phyloP scores from a whole-genome alignment of 2,888 invertebrate genomes.

The Agonum fuliginosum region DNA sequence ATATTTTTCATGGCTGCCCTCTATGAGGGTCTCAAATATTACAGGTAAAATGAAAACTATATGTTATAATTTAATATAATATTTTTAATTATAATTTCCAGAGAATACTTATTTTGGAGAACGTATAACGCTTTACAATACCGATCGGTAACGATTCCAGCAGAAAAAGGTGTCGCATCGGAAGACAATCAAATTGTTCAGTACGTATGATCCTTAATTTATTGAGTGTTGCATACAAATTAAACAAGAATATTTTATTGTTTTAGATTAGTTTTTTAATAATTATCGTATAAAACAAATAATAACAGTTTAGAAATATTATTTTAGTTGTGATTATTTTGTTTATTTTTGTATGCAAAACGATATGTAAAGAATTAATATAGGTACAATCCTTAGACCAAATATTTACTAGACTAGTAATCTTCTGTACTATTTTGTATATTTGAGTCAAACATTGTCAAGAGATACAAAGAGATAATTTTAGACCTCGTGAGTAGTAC shows the following conservation, averaged over 20 bases:
- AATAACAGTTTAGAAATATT: no score
- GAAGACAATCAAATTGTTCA: conserved; percentile 86
- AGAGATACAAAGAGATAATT: no score
- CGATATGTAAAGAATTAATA: no score
- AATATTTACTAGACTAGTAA: no score
- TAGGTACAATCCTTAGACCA: no score
- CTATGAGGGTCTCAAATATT: conserved; percentile 97
- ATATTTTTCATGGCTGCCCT: conserved; percentile 94
- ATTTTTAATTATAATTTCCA: conserved; percentile 69
- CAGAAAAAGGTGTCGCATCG: conserved; percentile 78
- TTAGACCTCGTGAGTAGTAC: no score
- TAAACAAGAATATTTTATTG: conserved; percentile 53
- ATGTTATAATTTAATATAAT: not conserved
- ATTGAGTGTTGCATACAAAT: conserved; percentile 57
- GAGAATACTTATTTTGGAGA: conserved; percentile 90
- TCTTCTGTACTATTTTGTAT: no score
- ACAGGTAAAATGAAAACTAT: conserved; percentile 73
- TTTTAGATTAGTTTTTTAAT: no score
- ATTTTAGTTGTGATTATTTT: no score
- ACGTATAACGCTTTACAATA: conserved; percentile 90
- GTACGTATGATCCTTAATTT: conserved; percentile 75
- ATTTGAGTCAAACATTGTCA: no score
- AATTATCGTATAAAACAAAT: no score
- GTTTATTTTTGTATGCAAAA: no score
- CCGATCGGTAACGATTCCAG: conserved; percentile 88